Percentiles rank a stretch among this genome's conserved stretches.
phyloP scores from a whole-genome alignment of 1,140 invertebrate species.

The Diorhabda sublineata region DNA sequence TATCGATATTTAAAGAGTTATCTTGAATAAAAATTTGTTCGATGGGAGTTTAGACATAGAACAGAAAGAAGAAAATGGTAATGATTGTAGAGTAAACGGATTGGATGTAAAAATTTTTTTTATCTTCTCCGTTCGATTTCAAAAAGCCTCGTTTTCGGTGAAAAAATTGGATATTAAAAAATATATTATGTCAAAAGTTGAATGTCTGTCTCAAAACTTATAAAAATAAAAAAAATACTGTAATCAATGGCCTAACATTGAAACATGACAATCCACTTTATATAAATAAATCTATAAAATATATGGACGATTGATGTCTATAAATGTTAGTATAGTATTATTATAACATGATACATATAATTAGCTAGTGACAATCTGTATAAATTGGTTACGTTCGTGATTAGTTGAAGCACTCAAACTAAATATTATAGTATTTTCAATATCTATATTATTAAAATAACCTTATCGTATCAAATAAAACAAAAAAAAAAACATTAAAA shows the following conservation, averaged over 20 bases:
- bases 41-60: no score
- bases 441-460: no score
- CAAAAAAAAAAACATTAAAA: no score
- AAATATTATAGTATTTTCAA: neutral
- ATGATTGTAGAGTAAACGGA: no score
- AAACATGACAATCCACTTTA: slow-evolving; percentile 43
- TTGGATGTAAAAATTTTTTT: no score
- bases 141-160: no score
- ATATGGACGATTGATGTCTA: slow-evolving; percentile 19
- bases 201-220: slow-evolving; percentile 33
- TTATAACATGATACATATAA: slow-evolving; percentile 2
- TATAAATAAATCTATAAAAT: slow-evolving; percentile 24
- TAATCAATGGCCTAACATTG: slow-evolving; percentile 44
- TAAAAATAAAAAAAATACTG: slow-evolving; percentile 24
- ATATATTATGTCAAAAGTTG: slow-evolving; percentile 19
- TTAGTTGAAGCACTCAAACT: neutral
- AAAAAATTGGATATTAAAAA: no score
- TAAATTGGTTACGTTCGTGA: slow-evolving; percentile 18
- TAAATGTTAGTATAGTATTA: slow-evolving; percentile 30
- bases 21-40: no score
- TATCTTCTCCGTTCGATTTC: no score
- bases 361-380: slow-evolving; percentile 39
- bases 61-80: no score
- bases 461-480: no score
- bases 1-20: no score